Evolutionary conservation across 2,797 vertebrate species (phyloP).

Genomic region (Tapirus indicus): DNA sequence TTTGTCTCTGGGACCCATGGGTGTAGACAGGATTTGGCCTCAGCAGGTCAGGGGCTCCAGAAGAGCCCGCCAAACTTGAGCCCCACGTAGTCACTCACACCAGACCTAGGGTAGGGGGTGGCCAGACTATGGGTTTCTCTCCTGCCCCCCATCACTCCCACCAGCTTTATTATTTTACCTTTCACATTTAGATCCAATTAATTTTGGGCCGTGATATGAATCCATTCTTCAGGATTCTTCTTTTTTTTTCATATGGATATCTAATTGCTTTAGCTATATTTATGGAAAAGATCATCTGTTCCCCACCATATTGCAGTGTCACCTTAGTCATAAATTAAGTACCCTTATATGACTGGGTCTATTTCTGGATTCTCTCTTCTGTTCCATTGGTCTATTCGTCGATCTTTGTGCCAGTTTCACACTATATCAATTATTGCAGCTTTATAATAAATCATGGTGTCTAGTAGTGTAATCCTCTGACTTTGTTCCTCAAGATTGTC

Average conservation of each 20-base stretch:
- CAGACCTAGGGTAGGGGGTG: neutral
- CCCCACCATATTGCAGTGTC: constrained; percentile 2
- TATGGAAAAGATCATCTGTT: constrained; percentile 55
- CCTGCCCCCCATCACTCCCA: neutral
- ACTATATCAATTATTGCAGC: constrained; percentile 14
- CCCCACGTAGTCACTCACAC: neutral
- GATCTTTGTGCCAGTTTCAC: neutral
- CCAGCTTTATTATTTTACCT: neutral
- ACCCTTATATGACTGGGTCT: constrained; percentile 43
- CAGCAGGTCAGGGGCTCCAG: neutral
- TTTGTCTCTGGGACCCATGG: neutral
- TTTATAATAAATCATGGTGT: constrained; percentile 51
- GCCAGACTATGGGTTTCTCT: neutral
- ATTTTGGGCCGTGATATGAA: neutral
- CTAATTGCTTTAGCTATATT: constrained; percentile 42
- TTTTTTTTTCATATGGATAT: neutral
- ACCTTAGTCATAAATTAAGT: constrained; percentile 71
- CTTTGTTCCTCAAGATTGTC: constrained; percentile 44
- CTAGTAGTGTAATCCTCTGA: constrained; percentile 47
- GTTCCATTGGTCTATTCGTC: constrained; percentile 30
- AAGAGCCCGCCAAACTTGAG: neutral
- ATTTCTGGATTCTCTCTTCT: constrained; percentile 69
- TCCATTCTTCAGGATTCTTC: neutral
- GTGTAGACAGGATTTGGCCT: neutral
- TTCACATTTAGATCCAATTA: constrained; percentile 3